These are phyloP conservation scores for Noturus placidus DNA, from an alignment of 2,113 vertebrate genomes.

Conservation along the genomic window DNA sequence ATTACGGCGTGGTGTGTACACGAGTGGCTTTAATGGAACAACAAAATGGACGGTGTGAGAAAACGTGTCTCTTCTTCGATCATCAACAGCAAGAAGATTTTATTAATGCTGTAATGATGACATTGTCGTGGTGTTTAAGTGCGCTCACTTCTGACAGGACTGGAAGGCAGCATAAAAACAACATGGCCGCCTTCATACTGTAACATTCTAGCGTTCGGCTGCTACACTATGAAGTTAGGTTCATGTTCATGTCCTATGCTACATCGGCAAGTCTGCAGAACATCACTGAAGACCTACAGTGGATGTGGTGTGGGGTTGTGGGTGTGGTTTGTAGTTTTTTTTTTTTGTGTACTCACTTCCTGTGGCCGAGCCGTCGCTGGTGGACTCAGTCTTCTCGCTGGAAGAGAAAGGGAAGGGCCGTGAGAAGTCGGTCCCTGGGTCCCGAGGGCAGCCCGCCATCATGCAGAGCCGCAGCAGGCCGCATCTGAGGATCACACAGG, in stretches of 20 bases:
- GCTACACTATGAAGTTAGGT: neutral
- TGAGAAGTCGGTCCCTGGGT: slow-evolving; percentile 79
- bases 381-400: slow-evolving; percentile 94
- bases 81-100: too few relatives aligned
- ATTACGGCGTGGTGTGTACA: neutral
- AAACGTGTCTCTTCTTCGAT: too few relatives aligned
- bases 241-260: neutral
- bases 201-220: neutral
- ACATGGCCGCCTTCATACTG: neutral
- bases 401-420: slow-evolving; percentile 79
- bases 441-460: slow-evolving; percentile 79
- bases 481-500: slow-evolving; percentile 80
- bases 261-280: too few relatives aligned
- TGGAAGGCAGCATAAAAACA: too few relatives aligned
- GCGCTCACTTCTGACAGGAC: neutral
- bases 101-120: neutral
- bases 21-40: too few relatives aligned
- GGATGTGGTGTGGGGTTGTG: neutral
- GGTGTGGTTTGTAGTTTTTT: neutral
- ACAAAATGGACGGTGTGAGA: too few relatives aligned
- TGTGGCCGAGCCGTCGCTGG: slow-evolving; percentile 85
- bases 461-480: slow-evolving; percentile 83
- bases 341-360: slow-evolving; percentile 72
- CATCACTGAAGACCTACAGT: neutral
- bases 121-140: neutral